Base-by-base conservation (phyloP, 2,113 vertebrate genomes). In the Lichenostomus cassidix region DNA sequence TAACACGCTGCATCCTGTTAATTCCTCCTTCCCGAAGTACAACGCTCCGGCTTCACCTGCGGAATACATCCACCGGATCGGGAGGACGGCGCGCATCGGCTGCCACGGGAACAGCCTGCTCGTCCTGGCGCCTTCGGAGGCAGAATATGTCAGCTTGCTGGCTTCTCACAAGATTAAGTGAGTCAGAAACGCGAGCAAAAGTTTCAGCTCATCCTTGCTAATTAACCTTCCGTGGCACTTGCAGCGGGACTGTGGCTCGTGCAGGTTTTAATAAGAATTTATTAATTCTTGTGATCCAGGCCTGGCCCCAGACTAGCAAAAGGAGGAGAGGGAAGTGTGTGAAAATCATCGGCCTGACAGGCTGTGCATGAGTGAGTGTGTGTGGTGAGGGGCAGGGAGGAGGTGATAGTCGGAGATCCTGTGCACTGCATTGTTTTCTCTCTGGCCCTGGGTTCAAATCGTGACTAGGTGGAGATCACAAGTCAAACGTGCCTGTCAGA, bases 141-240 rank as follows among this genome's bases (percentile, higher is more conserved):
- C 98, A 11, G 97, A 95, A 97, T 99, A 99, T 97, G 96, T 99
- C 97, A 97, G 96, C 69, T 98, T 98, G 89, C 97, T 99, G 98
- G 98, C 98, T 98, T 98, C 98, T 97, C 98, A 99, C 98, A 98
- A 98, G 98, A 99, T 99, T 98, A 99, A 99, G 99, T 99, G 94
- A 98, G 98, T 98, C 98, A 98, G 97, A 98, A 97, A 97, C 92
- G 74, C 47, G 80, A 95, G 20, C 68, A 37, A 95, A 97, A 95
- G 77, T 95, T 97, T 96, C 91, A 15, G 96, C 97, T 97, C 96
- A 89, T 97, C 97, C 97, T 95, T 64, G 96, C 96, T 98, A 98
- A 98, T 98, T 98, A 98, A 97, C 97, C 97, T 97, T 95, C 97
- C 90, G 17, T 97, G 96, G 74, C 96, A 85, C 96, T 97, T 97